Evolutionary conservation across 2,888 invertebrate genomes (phyloP), one percentile per base, ranked within the genome.

Genomic region (Andrena minutula): DNA sequence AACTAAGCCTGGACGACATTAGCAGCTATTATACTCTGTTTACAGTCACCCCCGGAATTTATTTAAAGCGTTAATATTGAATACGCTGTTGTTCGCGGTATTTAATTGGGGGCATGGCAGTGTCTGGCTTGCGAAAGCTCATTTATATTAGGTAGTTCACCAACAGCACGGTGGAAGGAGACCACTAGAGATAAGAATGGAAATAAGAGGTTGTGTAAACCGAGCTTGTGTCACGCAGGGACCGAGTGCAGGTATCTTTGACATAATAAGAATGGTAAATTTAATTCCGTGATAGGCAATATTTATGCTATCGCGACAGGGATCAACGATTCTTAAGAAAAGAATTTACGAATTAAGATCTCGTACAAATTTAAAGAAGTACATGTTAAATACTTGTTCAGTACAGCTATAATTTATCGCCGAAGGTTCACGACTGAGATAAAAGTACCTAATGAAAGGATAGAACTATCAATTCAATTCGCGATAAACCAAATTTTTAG

Each of bases 141-240:
- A 74, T 68, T 73, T 66, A 66, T 53, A 66, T 56, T 68, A 64
- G 71, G 58, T 72, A 65, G 64, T 32, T 58, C 49, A 49, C 63
- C 35, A 66, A 71, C 35, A 30, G 58, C 12, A 26, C 7, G 58
- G 20, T 32, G 49, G 71, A 16, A 47, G 58, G 70, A 60, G 53
- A 53, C 28, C 58, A 32, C 16, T 41, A 70, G 35, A 66, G 77
- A 74, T 73, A 77, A 71, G 74, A 75, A 83, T 63, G 64, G 76
- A 71, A 71, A 69, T 76, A 74, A 51, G 70, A 80, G 70, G 65
- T 41, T 49, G 49, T 35, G 74, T 68, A 63, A 68, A 70, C 56
- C 65, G 60, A 73, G 73, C 79, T 75, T 69, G 30, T 70, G 41
- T 65, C 56, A 51, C 61, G 49, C 41, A n/a, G 58, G 26, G 16